These are phyloP conservation scores for Lordiphosa stackelbergi DNA, from an alignment of 1,140 invertebrate species.

Conservation along the genomic window DNA sequence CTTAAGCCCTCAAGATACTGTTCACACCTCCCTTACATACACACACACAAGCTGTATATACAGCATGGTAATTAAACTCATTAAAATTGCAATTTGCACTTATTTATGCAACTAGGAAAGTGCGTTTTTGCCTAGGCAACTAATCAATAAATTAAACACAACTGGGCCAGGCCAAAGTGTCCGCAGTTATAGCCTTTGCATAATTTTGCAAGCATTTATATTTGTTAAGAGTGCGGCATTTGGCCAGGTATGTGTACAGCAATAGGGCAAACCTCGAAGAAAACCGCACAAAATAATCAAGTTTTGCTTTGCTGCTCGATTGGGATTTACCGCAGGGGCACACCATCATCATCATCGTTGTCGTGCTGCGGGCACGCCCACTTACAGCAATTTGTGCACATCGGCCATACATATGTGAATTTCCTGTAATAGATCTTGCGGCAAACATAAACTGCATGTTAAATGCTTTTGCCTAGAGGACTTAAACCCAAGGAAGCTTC, in stretches of 20 bases:
- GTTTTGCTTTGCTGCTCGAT: conserved; percentile 19
- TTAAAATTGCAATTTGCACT: conserved; percentile 6
- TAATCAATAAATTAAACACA: conserved; percentile 9
- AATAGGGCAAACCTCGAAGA: conserved; percentile 3
- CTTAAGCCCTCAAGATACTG: conserved; percentile 7
- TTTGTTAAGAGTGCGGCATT: neutral
- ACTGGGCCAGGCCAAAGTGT: neutral
- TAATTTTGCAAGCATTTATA: conserved; percentile 1
- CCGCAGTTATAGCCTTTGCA: conserved; percentile 2
- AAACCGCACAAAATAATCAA: conserved; percentile 21
- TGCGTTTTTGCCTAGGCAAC: conserved; percentile 1
- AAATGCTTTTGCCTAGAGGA: conserved; percentile 66
- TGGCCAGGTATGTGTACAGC: neutral
- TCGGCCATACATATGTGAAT: conserved; percentile 14
- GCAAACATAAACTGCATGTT: conserved; percentile 74
- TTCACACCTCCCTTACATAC: conserved; percentile 5
- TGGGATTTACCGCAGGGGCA: conserved; percentile 18
- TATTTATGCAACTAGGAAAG: neutral
- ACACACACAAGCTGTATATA: conserved; percentile 1
- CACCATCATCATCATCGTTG: conserved; percentile 2
- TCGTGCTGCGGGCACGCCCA: conserved; percentile 1
- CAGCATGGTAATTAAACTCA: conserved; percentile 8
- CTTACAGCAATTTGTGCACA: conserved; percentile 14
- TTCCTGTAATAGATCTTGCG: conserved; percentile 61
- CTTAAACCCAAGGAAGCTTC: conserved; percentile 21